Base-by-base conservation (phyloP, 2,888 invertebrate species). In the Muschampia plurimacula region DNA sequence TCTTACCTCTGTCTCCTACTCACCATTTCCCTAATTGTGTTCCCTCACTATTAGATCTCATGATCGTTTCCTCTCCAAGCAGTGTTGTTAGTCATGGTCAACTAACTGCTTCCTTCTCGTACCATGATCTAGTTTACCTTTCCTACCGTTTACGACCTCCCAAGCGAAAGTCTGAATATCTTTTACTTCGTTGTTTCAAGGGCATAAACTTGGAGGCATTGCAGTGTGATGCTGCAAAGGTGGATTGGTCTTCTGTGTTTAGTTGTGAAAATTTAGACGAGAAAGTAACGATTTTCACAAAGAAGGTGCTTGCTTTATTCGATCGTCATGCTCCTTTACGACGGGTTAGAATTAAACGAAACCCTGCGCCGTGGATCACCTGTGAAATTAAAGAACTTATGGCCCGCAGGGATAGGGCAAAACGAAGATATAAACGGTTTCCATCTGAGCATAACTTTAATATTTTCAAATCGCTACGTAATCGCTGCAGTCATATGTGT, bases 101-200 rank as follows among this genome's bases (percentile, higher is more conserved):
- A 22, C 22, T 22, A 22, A 22, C 22, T 22, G 22, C 22, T 22
- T 22, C 22, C 22, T 22, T 22, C 22, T 22, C 22, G 22, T 22
- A 22, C 22, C 22, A 22, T 22, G 22, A 22, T 22, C 22, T 22
- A 22, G 22, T 22, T 22, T 22, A 22, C 22, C 22, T 22, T 22
- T 22, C 22, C 46, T 32, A 36, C 52, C 52, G 66, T 6, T 52
- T 52, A 15, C 66, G 52, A 3, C 0, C 52, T 2, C 66, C 66
- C 2, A 66, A 52, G n/a, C 52, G 52, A 22, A 39, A 39, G 12
- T 12, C 52, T 2, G 39, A 67, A 22, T 67, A 55, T 55, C 66
- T 67, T 55, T 15, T 39, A 5, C 66, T 67, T 66, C 66, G 55
- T 10, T 13, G 39, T 55, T 66, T n/a, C 12, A 66, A 66, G 32